Evolutionary conservation across 2,797 vertebrate genomes (phyloP).

Genomic region (Enteromius mattozi): DNA sequence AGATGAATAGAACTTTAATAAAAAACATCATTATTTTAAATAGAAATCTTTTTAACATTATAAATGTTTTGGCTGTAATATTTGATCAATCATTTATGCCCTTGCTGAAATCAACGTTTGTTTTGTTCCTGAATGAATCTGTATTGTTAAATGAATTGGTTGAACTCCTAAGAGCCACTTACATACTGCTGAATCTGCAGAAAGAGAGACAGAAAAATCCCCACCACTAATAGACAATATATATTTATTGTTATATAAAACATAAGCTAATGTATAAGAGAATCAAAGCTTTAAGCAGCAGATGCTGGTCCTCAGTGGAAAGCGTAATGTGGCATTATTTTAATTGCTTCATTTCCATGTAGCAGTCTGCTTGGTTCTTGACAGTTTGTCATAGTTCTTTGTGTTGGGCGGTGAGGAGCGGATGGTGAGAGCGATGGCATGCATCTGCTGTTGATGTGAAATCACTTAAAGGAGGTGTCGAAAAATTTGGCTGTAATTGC

Average conservation of each 20-base stretch:
- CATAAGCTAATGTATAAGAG: slow-evolving; percentile 18
- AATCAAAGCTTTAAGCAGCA: slow-evolving; percentile 54
- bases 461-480: slow-evolving; percentile 70
- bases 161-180: not conserved
- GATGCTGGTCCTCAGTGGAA: slow-evolving; percentile 61
- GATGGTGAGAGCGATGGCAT: slow-evolving; percentile 48
- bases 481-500: slow-evolving; percentile 65
- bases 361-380: slow-evolving; percentile 61
- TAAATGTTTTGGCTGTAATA: not conserved
- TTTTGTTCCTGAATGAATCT: not conserved
- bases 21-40: not conserved
- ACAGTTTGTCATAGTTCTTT: slow-evolving; percentile 65
- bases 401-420: slow-evolving; percentile 54
- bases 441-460: slow-evolving; percentile 67
- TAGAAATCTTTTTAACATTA: not conserved
- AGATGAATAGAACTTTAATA: not conserved
- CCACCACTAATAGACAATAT: not conserved
- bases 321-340: slow-evolving; percentile 69
- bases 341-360: slow-evolving; percentile 70
- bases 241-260: not conserved
- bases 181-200: not conserved
- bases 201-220: not conserved
- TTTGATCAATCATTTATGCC: not conserved
- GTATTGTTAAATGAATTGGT: not conserved
- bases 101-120: not conserved